phyloP scores from a whole-genome alignment of 2,888 invertebrate species.

The Eupithecia dodoneata region DNA sequence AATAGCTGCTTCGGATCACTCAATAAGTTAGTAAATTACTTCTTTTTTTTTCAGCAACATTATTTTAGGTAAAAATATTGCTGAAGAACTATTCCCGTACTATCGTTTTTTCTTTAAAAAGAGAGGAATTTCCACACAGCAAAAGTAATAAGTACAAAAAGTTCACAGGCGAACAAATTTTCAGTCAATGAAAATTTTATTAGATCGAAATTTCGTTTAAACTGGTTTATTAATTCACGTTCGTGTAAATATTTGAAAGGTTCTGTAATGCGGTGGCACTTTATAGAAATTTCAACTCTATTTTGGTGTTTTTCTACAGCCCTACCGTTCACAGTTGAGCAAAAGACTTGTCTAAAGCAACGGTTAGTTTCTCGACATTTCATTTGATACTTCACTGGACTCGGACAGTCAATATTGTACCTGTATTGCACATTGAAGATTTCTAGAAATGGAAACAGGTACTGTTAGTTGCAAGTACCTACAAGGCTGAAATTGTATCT shows the following conservation, averaged over 20 bases:
- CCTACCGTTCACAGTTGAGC: neutral
- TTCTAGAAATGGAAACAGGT: neutral
- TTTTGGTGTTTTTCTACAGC: neutral
- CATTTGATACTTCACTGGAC: neutral
- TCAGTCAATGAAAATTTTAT: slow-evolving; percentile 27
- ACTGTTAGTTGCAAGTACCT: neutral
- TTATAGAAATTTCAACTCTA: neutral
- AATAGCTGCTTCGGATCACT: too few species aligned
- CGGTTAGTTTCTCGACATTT: slow-evolving; percentile 4
- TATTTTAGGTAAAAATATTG: neutral
- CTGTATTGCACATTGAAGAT: neutral
- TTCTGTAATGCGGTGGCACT: neutral
- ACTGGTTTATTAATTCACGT: slow-evolving; percentile 26
- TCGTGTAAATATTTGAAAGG: slow-evolving; percentile 21
- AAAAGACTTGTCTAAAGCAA: neutral
- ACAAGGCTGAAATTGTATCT: neutral
- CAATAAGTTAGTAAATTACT: too few species aligned
- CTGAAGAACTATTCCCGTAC: neutral
- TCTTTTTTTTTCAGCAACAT: too few species aligned
- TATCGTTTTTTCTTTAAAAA: too few species aligned
- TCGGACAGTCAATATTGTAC: neutral
- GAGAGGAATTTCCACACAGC: neutral
- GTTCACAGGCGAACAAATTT: slow-evolving; percentile 25
- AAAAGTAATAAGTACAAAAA: slow-evolving; percentile 27
- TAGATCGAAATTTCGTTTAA: slow-evolving; percentile 27